phyloP scores from a whole-genome alignment of 64 coral and sea anemone species.

The Pocillopora verrucosa region DNA sequence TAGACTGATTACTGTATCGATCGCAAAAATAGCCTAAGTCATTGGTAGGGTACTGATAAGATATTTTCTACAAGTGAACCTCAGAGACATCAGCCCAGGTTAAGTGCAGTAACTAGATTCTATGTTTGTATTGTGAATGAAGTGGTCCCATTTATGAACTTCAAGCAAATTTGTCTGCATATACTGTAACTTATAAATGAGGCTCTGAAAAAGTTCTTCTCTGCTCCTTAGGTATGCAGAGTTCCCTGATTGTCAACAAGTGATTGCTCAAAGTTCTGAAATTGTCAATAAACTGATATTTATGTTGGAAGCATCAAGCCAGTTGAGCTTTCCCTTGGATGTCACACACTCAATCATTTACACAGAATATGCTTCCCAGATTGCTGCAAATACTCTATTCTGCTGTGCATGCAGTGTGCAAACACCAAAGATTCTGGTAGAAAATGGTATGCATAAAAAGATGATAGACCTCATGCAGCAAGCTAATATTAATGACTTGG shows the following conservation, averaged over 20 bases:
- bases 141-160: too few species aligned
- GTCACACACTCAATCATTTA: conserved; percentile 7
- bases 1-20: too few species aligned
- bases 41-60: too few species aligned
- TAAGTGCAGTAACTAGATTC: too few species aligned
- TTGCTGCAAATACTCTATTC: conserved; percentile 88
- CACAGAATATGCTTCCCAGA: conserved; percentile 68
- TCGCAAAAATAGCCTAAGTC: too few species aligned
- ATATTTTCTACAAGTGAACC: too few species aligned
- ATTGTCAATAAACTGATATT: conserved; percentile 72
- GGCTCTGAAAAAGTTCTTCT: neutral
- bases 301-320: conserved; percentile 62
- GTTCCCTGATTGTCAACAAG: conserved; percentile 71
- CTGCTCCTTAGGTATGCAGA: conserved; percentile 71
- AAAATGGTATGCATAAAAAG: conserved; percentile 55
- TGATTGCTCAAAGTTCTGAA: conserved; percentile 37
- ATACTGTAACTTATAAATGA: neutral
- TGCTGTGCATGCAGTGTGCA: conserved; percentile 74
- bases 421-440: conserved; percentile 67
- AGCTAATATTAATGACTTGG: conserved; percentile 51
- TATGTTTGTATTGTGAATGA: too few species aligned
- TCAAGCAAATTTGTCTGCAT: too few species aligned
- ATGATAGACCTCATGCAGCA: conserved; percentile 75
- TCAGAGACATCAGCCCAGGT: too few species aligned
- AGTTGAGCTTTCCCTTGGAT: conserved; percentile 17